These are phyloP conservation scores for Agrilus biguttatus DNA, from an alignment of 2,888 invertebrate genomes.

Conservation along the genomic window DNA sequence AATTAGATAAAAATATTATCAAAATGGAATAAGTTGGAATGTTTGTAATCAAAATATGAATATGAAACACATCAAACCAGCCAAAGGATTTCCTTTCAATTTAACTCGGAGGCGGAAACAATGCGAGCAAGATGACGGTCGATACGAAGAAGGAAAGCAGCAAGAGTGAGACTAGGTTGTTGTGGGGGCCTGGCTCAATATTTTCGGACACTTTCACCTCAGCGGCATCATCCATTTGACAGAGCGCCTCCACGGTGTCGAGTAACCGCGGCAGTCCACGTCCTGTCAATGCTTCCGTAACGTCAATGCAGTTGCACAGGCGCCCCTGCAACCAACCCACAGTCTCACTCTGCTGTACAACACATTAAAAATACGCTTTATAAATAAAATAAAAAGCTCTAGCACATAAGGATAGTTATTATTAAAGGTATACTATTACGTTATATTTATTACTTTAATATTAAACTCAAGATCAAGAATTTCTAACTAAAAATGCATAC, in stretches of 20 bases:
- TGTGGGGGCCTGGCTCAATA: slow-evolving; percentile 18
- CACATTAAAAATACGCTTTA: neutral
- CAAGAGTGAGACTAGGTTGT: slow-evolving; percentile 38
- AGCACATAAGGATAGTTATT: too few species aligned
- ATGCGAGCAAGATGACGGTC: slow-evolving; percentile 32
- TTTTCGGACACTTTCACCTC: slow-evolving; percentile 17
- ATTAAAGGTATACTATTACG: too few species aligned
- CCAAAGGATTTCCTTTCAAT: slow-evolving; percentile 2
- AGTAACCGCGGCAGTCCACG: slow-evolving; percentile 28
- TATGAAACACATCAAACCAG: neutral
- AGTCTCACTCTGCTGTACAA: slow-evolving; percentile 26
- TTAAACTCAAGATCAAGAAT: too few species aligned
- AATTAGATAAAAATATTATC: neutral
- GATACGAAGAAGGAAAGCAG: slow-evolving; percentile 32
- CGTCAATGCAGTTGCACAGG: slow-evolving; percentile 41
- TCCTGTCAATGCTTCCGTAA: slow-evolving; percentile 33
- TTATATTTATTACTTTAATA: too few species aligned
- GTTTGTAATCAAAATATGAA: slow-evolving; percentile 1
- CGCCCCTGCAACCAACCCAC: slow-evolving; percentile 41
- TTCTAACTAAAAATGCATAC: too few species aligned
- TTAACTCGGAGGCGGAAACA: slow-evolving; percentile 35
- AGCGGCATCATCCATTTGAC: slow-evolving; percentile 16
- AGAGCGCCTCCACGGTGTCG: slow-evolving; percentile 26
- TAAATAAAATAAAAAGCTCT: neutral
- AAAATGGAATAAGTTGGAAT: neutral